phyloP scores from a whole-genome alignment of 2,113 vertebrate genomes.

The Mungos mungo region DNA sequence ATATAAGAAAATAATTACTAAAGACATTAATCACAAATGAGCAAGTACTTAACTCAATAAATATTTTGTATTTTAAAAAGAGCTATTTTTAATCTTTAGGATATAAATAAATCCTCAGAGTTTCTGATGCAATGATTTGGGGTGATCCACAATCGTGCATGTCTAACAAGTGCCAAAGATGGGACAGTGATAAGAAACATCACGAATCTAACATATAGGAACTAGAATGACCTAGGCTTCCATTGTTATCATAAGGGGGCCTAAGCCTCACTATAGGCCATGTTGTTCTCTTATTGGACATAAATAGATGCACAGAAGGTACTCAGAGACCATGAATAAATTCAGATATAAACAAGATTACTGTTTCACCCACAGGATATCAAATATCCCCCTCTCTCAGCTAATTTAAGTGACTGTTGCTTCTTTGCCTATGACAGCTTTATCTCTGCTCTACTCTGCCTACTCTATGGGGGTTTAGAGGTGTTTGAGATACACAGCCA shows the following conservation, averaged over 20 bases:
- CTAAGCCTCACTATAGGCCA: not conserved
- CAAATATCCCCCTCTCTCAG: not conserved
- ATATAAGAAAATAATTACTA: conserved; percentile 7
- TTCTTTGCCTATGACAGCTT: not conserved
- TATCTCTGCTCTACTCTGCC: not conserved
- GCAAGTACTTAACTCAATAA: not conserved
- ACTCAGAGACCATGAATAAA: not conserved
- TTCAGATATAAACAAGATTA: not conserved
- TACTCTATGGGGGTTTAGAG: not conserved
- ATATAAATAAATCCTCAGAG: not conserved
- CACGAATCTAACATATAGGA: not conserved
- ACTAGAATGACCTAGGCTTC: not conserved
- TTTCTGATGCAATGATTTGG: not conserved
- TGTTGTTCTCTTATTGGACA: not conserved
- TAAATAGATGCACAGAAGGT: not conserved
- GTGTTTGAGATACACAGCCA: not conserved
- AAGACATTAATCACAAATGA: conserved; percentile 33
- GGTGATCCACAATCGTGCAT: not conserved
- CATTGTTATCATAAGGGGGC: not conserved
- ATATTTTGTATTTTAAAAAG: not conserved
- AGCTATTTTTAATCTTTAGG: not conserved
- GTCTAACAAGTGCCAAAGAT: not conserved
- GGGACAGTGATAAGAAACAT: not conserved
- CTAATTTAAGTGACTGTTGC: not conserved
- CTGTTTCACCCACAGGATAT: not conserved